phyloP scores from a whole-genome alignment of 2,113 vertebrate species.

The Calidris pygmaea region DNA sequence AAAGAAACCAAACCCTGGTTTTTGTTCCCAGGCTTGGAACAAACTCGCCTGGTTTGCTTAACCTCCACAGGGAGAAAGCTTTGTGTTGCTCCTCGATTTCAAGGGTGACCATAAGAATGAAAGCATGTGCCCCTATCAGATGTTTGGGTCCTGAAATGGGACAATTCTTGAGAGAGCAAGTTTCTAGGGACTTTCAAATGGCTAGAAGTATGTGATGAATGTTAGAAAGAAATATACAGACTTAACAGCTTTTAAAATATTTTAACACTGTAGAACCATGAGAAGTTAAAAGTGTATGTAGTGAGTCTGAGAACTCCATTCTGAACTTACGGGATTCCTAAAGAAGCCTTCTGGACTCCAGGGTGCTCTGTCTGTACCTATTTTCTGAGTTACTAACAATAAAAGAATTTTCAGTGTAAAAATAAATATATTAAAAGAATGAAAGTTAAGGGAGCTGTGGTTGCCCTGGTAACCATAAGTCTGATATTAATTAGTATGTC shows the following conservation, averaged over 20 bases:
- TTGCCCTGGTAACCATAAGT: neutral
- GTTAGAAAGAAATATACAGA: neutral
- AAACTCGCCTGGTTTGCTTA: neutral
- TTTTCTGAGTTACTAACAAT: neutral
- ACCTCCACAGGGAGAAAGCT: neutral
- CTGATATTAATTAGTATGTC: neutral
- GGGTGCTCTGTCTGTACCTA: neutral
- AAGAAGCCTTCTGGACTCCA: neutral
- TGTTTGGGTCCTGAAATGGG: neutral
- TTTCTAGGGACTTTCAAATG: neutral
- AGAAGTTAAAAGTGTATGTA: neutral
- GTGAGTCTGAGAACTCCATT: neutral
- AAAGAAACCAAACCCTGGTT: neutral
- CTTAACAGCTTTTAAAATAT: neutral
- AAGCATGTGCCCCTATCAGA: neutral
- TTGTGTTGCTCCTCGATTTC: neutral
- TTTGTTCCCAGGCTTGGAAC: conserved; percentile 32
- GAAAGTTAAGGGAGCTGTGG: neutral
- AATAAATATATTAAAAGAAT: neutral
- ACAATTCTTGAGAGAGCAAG: neutral
- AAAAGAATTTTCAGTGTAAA: neutral
- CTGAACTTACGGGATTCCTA: neutral
- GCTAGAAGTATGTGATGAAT: neutral
- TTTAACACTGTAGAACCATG: neutral
- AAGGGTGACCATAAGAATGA: neutral